Conservation (phyloP, 2,113 vertebrate species). For the Dolichallabes microphthalmus region DNA sequence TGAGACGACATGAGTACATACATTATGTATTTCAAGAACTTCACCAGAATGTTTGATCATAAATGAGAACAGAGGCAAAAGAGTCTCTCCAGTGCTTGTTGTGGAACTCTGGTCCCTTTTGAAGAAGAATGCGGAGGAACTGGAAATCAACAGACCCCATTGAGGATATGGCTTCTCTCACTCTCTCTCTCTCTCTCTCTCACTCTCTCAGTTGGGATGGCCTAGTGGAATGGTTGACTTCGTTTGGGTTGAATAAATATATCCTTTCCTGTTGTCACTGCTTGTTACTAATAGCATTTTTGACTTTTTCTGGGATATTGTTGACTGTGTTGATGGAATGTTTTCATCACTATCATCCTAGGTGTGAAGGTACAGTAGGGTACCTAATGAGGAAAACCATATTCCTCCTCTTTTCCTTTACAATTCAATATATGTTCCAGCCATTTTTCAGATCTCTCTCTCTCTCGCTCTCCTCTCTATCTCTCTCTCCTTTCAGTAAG, state of each 20-base stretch:
- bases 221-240: background rate
- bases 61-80: constrained; percentile 75
- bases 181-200: no score
- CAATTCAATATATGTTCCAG: constrained; percentile 5
- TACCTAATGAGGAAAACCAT: constrained; percentile 22
- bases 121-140: constrained; percentile 50
- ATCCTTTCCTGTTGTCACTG: constrained; percentile 5
- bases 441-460: background rate
- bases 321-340: constrained; percentile 17
- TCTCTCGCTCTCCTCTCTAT: background rate
- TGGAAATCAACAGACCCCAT: constrained; percentile 61
- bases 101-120: constrained; percentile 73
- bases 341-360: constrained; percentile 26
- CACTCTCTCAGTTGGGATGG: no score
- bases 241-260: constrained; percentile 16
- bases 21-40: constrained; percentile 79
- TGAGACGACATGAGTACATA: constrained; percentile 45
- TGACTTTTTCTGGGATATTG: background rate
- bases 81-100: constrained; percentile 72
- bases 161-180: constrained; percentile 11
- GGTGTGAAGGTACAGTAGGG: constrained; percentile 5
- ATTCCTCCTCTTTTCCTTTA: constrained; percentile 23
- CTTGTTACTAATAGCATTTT: constrained; percentile 7
- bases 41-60: constrained; percentile 79
- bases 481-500: constrained; percentile 36